Base-by-base conservation (phyloP, 2,113 vertebrate species). In the Barbus barbus region DNA sequence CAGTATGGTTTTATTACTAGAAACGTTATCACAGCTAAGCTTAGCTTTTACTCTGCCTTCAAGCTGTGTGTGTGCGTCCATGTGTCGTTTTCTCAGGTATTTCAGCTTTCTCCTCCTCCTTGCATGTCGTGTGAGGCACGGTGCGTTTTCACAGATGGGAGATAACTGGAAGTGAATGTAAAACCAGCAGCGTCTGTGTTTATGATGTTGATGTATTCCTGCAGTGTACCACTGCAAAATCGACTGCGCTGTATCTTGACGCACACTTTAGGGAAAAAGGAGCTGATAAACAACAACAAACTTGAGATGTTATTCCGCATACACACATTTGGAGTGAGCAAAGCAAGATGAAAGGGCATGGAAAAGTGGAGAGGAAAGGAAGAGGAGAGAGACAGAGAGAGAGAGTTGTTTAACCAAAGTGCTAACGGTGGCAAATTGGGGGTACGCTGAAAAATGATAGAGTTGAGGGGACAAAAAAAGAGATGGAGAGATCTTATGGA, bases 181-280 rank as follows among this genome's bases (percentile, higher is more conserved):
- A 87, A 90, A 91, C 89, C 79, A 87, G 90, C 81, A 88, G 89
- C 38, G 85, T 88, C 79, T 48, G 71, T 84, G 83, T 82, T 48
- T 61, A 26, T 65, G 36, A 79, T 44, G 77, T 63, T 63, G 58
- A 65, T 46, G 58, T 80, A 13, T 14, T 53, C 20, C 78, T 69
- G 78, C 78, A 81, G 61, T 53, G 61, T 20, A 84, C 74, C 88
- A 81, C 85, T 82, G 88, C 48, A 28, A 84, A 69, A 83, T n/a
- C 18, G 16, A 36, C 77, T 63, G 71, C 8, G 77, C 71, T 71
- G 67, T 31, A 67, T 78, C 73, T 76, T 48, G 33, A 63, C 67
- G 65, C 65, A 58, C 36, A 78, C 44, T 41, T 88, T 73, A 78
- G 58, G 44, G n/a, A n/a, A n/a, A n/a, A n/a, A n/a, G n/a, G 33